These are phyloP conservation scores for Xylophagus ater DNA, from an alignment of 2,888 invertebrate species.

Conservation along the genomic window DNA sequence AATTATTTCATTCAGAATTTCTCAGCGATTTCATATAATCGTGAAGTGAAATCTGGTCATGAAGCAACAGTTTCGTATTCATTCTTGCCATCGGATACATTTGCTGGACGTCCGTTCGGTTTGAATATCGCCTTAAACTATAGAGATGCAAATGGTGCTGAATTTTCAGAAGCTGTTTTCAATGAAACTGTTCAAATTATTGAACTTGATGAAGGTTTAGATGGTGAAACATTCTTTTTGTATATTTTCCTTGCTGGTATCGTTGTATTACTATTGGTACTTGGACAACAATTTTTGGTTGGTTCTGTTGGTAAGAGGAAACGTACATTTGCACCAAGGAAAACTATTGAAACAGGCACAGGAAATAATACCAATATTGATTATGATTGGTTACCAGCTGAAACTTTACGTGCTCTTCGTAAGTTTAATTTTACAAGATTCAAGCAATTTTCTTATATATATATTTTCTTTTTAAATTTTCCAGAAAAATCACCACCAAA, in stretches of 20 bases:
- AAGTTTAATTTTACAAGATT: too few relatives aligned
- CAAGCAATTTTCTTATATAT: too few relatives aligned
- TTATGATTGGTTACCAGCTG: conserved; percentile 95
- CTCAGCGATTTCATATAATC: conserved; percentile 78
- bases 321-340: conserved; percentile 42
- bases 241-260: conserved; percentile 90
- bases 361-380: conserved; percentile 83
- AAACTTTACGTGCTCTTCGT: conserved; percentile 75
- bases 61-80: conserved; percentile 93
- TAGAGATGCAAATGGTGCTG: conserved; percentile 57
- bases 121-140: conserved; percentile 87
- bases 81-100: conserved; percentile 91
- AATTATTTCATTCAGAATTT: conserved; percentile 98
- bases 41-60: conserved; percentile 76
- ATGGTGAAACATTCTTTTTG: conserved; percentile 97
- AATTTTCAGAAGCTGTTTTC: conserved; percentile 78
- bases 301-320: conserved; percentile 68
- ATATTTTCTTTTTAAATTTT: conserved; percentile 27
- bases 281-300: conserved; percentile 78
- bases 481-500: conserved; percentile 57
- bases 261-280: conserved; percentile 72
- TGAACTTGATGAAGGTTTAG: conserved; percentile 92
- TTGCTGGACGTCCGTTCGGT: conserved; percentile 93
- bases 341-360: conserved; percentile 83
- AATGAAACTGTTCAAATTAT: conserved; percentile 95